Conservation (phyloP, 2,113 vertebrate genomes). For the Eptesicus fuscus region DNA sequence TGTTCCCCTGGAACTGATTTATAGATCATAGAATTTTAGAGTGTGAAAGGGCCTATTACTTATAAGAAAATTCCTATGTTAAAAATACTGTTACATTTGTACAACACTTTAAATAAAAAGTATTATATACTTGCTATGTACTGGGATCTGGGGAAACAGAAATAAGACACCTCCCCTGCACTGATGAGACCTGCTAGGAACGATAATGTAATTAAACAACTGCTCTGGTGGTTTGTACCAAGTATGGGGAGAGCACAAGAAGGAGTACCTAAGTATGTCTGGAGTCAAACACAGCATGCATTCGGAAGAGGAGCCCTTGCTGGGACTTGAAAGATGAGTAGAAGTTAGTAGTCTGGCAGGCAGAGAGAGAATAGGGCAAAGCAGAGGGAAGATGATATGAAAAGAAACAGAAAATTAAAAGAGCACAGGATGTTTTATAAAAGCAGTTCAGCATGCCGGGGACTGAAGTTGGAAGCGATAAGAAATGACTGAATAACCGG, state of each 20-base stretch:
- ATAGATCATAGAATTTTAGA: not conserved
- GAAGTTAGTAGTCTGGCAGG: not conserved
- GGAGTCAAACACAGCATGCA: not conserved
- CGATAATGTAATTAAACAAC: not conserved
- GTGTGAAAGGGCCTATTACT: not conserved
- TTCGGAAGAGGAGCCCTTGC: not conserved
- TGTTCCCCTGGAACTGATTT: not conserved
- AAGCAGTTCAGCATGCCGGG: not conserved
- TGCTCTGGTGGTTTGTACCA: not conserved
- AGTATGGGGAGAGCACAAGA: not conserved
- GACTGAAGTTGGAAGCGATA: not conserved
- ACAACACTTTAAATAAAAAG: slow-evolving; percentile 18
- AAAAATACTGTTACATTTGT: not conserved
- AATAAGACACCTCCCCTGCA: not conserved
- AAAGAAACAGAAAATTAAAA: slow-evolving; percentile 20
- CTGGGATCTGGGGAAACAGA: not conserved
- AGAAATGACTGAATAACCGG: not conserved
- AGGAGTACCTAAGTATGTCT: not conserved
- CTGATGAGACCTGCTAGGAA: not conserved
- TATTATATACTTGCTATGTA: not conserved
- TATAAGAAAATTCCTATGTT: slow-evolving; percentile 10
- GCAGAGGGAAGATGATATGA: not conserved
- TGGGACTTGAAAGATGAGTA: not conserved
- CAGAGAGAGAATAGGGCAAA: not conserved
- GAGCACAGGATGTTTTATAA: not conserved